phyloP scores from a whole-genome alignment of 2,797 vertebrate genomes.

The Propithecus perrieri region DNA sequence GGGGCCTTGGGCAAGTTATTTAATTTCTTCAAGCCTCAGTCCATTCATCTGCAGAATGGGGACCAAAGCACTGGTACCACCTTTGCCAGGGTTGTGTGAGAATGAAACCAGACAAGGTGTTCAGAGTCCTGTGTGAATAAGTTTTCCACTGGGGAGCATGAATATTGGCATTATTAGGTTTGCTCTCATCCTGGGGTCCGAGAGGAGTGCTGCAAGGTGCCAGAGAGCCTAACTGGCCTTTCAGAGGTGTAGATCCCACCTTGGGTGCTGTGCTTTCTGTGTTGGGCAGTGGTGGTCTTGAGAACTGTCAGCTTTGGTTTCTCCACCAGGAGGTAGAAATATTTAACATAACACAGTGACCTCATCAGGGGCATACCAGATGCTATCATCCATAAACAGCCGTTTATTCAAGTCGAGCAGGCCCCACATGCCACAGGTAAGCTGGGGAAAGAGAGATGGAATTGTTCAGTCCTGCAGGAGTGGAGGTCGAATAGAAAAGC shows the following conservation, averaged over 20 bases:
- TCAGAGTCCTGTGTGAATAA: background rate
- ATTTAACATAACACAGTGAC: slow-evolving; percentile 78
- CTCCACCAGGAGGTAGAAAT: slow-evolving; percentile 71
- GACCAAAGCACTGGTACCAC: background rate
- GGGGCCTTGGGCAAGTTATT: background rate
- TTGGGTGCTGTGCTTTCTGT: slow-evolving; percentile 7
- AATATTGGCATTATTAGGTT: background rate
- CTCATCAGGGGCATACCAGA: slow-evolving; percentile 72
- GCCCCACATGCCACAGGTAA: slow-evolving; percentile 76
- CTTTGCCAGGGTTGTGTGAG: background rate
- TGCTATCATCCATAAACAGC: slow-evolving; percentile 75
- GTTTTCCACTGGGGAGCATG: background rate
- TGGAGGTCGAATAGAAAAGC: slow-evolving; percentile 51
- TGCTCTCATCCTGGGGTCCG: background rate
- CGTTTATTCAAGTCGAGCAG: slow-evolving; percentile 59
- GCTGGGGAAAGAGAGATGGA: slow-evolving; percentile 75
- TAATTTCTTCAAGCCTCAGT: background rate
- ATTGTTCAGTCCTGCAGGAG: slow-evolving; percentile 72
- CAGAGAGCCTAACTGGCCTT: background rate
- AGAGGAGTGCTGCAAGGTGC: background rate
- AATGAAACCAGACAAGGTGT: background rate
- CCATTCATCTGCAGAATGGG: background rate
- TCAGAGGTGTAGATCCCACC: background rate
- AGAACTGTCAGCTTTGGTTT: slow-evolving; percentile 53
- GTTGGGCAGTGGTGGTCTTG: slow-evolving; percentile 48